Evolutionary conservation across 2,888 invertebrate species (phyloP).

Genomic region (Stenoptilia bipunctidactyla): DNA sequence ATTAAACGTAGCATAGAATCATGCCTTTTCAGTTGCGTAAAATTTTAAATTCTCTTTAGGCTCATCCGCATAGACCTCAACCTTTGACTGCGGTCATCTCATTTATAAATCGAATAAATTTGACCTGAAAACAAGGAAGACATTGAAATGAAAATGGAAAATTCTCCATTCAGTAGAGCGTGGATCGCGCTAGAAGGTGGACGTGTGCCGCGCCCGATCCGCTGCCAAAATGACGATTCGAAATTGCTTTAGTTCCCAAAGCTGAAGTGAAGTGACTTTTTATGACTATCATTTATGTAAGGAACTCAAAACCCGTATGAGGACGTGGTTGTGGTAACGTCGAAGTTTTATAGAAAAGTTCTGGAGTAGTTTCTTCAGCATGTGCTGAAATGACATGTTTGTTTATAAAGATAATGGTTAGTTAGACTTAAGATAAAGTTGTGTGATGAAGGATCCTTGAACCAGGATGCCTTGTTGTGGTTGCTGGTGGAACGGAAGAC

Average conservation of each 20-base stretch:
- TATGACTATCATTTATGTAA: too few species aligned
- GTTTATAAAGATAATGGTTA: constrained; percentile 1
- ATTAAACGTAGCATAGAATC: too few species aligned
- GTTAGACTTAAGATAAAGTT: constrained; percentile 5
- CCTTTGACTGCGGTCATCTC: constrained; percentile 1
- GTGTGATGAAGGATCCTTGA: too few species aligned
- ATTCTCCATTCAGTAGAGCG: constrained; percentile 44
- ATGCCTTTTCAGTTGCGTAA: too few species aligned
- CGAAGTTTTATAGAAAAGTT: too few species aligned
- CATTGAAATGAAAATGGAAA: constrained; percentile 38
- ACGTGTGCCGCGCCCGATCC: constrained; percentile 19
- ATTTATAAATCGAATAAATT: constrained; percentile 4
- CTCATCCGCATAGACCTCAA: not conserved
- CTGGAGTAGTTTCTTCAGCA: too few species aligned
- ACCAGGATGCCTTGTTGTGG: constrained; percentile 58
- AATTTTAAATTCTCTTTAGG: too few species aligned
- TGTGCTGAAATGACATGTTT: too few species aligned
- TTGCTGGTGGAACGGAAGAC: constrained; percentile 65
- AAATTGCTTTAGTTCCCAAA: too few species aligned
- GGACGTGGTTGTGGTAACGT: too few species aligned
- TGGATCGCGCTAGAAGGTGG: constrained; percentile 40
- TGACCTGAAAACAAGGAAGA: constrained; percentile 20
- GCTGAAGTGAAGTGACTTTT: too few species aligned
- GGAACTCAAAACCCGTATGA: too few species aligned
- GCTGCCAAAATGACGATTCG: constrained; percentile 3